Evolutionary conservation across 2,888 invertebrate species (phyloP), one percentile per base, ranked within the genome.

Genomic region (Thera britannica): DNA sequence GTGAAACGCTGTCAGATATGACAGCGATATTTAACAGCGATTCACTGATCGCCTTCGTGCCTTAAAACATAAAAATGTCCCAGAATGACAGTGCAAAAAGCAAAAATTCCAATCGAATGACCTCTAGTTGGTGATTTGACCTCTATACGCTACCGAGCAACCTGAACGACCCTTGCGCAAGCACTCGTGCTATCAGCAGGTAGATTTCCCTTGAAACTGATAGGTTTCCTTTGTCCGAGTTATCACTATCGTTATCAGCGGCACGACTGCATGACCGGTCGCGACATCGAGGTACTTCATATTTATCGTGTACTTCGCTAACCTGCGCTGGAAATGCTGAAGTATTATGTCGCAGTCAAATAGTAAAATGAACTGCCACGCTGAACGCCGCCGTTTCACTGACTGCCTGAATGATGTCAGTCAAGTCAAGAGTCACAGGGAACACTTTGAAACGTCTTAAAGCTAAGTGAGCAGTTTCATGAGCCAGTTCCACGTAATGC

Each of bases 241-340:
- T 86, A 88, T 88, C 87, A 82, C 64, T 72, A 67, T 69, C 75
- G 82, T 87, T 89, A 90, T 90, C 89, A 80, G 76, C 52, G 82
- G 84, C 84, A 83, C 86, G 89, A 86, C 84, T 82, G 73, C 79
- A 83, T 89, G 90, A 90, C 90, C 90, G 88, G 86, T 84, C 88
- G 79, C 73, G 71, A 72, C 75, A 77, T 77, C 72, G 63, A 58
- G 60, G 58, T 67, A 66, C 62, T 61, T 67, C 58, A 62, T 58
- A 67, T 62, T 67, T 67, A 66, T 69, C 59, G 38, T 61, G 69
- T 71, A 60, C 69, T 73, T 67, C 58, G 55, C 61, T 59, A 56
- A 63, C 62, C 49, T 61, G 54, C 23, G 60, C 38, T 63, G n/a
- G 61, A 44, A 4, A 12, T 54, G 52, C 41, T 62, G 12, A 54